Conservation (phyloP, 1,140 invertebrate species). For the Anastrepha obliqua region DNA sequence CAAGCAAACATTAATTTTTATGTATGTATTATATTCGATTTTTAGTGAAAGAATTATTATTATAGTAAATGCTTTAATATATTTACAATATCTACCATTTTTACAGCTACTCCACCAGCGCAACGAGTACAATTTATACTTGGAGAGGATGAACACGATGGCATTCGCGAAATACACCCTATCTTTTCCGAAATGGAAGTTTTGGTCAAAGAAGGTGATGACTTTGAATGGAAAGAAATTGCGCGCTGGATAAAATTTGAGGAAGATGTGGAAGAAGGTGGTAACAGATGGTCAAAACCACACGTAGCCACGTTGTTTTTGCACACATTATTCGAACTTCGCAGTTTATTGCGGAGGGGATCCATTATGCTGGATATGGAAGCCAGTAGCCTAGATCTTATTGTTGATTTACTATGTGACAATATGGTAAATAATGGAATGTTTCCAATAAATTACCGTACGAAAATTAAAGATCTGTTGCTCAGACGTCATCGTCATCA, state of each 20-base stretch:
- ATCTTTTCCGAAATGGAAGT: constrained; percentile 98
- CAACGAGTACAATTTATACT: constrained; percentile 97
- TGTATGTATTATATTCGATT: too few relatives aligned
- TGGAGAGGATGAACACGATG: constrained; percentile 94
- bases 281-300: constrained; percentile 95
- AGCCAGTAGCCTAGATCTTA: constrained; percentile 87
- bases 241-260: constrained; percentile 97
- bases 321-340: constrained; percentile 92
- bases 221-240: constrained; percentile 98
- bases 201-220: constrained; percentile 88
- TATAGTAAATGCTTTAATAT: too few relatives aligned
- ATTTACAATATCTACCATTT: constrained; percentile 25
- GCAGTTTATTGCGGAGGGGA: constrained; percentile 91
- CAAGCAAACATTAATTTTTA: too few relatives aligned
- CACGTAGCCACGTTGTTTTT: constrained; percentile 94
- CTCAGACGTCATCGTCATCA: constrained; percentile 95
- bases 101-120: constrained; percentile 89
- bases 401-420: constrained; percentile 93
- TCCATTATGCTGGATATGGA: constrained; percentile 95
- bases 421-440: constrained; percentile 90
- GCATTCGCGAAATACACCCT: constrained; percentile 87
- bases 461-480: constrained; percentile 90
- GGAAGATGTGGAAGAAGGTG: constrained; percentile 95
- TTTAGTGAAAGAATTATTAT: too few relatives aligned
- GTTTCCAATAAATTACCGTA: constrained; percentile 84